A percentile compares a stretch with the other conserved stretches of the same genome.
Evolutionary conservation across 2,888 invertebrate species (phyloP).

Genomic region (Embidobia sp.): DNA sequence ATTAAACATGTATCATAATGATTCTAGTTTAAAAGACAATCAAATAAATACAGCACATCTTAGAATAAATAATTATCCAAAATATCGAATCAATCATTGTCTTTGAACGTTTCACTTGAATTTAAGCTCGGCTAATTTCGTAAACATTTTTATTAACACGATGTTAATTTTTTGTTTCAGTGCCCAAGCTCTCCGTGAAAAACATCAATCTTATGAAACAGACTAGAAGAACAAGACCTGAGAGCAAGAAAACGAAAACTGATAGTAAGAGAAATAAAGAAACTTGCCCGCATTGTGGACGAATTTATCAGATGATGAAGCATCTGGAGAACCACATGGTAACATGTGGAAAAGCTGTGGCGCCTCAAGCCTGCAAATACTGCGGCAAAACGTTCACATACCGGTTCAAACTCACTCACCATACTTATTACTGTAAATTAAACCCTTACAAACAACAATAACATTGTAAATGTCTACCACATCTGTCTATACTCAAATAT

Average conservation of each 20-base stretch:
- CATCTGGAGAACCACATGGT: slow-evolving; percentile 69
- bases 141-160: slow-evolving; percentile 11
- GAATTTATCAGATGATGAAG: slow-evolving; percentile 79
- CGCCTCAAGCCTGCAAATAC: slow-evolving; percentile 71
- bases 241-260: slow-evolving; percentile 38
- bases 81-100: no score
- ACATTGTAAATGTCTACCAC: no score
- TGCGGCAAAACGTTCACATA: slow-evolving; percentile 72
- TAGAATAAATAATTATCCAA: no score
- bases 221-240: slow-evolving; percentile 7
- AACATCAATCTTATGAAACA: slow-evolving; percentile 64
- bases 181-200: slow-evolving; percentile 66
- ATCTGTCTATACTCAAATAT: no score
- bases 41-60: no score
- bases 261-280: slow-evolving; percentile 14
- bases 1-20: no score
- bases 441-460: slow-evolving; percentile 2
- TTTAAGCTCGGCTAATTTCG: no score
- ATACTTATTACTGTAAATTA: slow-evolving; percentile 63
- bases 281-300: slow-evolving; percentile 78
- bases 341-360: slow-evolving; percentile 58
- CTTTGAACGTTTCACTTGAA: no score
- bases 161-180: slow-evolving; percentile 65
- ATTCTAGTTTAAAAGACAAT: no score
- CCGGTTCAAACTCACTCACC: slow-evolving; percentile 69